Evolutionary conservation across 1,140 invertebrate genomes (phyloP).

Genomic region (Parapsyche elsis): DNA sequence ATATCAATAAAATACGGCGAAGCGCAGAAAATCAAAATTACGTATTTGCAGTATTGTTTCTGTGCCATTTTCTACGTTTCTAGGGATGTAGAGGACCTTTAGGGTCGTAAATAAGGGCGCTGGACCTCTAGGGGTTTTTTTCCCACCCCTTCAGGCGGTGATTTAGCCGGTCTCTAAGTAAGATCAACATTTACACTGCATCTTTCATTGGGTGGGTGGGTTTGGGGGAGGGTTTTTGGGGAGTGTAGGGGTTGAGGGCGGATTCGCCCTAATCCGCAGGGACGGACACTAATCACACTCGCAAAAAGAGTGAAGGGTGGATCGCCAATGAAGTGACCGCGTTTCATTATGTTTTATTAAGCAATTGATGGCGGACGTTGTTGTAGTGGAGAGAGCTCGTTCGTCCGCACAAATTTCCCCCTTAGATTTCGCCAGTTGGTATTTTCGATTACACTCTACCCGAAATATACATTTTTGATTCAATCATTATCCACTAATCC

Average conservation of each 20-base stretch:
- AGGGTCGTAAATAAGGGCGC: conserved; percentile 10
- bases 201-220: conserved; percentile 31
- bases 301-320: conserved; percentile 25
- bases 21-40: too few species aligned
- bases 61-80: not conserved
- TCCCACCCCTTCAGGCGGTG: not conserved
- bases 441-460: too few species aligned
- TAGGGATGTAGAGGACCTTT: too few species aligned
- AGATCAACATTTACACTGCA: conserved; percentile 46
- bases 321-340: conserved; percentile 30
- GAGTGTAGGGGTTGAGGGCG: too few species aligned
- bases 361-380: conserved; percentile 3
- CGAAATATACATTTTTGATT: too few species aligned
- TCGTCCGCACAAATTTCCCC: not conserved
- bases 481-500: too few species aligned
- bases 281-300: conserved; percentile 32
- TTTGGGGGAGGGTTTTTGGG: not conserved
- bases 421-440: not conserved
- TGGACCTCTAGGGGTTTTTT: not conserved
- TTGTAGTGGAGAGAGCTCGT: not conserved
- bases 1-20: too few species aligned
- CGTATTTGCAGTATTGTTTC: not conserved
- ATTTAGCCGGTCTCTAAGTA: conserved; percentile 44
- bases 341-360: conserved; percentile 43
- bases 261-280: conserved; percentile 17